Conservation (phyloP, 1,140 invertebrate genomes). For the Cherax quadricarinatus region DNA sequence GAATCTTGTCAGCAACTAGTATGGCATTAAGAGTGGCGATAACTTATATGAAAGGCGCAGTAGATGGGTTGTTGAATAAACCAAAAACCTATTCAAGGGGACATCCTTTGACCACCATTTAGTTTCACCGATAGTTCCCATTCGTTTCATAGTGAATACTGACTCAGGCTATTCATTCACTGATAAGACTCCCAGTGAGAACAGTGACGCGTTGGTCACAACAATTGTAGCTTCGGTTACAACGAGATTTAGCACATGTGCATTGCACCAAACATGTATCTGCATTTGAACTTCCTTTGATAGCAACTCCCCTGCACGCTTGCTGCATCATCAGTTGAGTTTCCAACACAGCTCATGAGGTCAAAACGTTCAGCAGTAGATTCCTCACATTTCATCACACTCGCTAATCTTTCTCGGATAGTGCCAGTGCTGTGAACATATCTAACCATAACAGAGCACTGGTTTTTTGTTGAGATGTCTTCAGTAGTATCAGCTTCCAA, state of each 20-base stretch:
- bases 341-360: conserved; percentile 6
- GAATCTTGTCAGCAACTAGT: conserved; percentile 4
- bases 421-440: conserved; percentile 15
- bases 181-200: conserved; percentile 24
- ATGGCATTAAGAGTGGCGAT: conserved; percentile 24
- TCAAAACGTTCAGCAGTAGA: not conserved
- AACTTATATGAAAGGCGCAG: not conserved
- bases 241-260: conserved; percentile 18
- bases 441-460: conserved; percentile 13
- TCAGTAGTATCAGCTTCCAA: not conserved
- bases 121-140: too few species aligned
- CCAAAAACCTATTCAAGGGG: conserved; percentile 18
- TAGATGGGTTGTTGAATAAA: conserved; percentile 8
- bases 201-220: not conserved
- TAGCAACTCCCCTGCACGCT: not conserved
- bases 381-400: not conserved
- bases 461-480: conserved; percentile 1
- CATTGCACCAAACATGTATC: conserved; percentile 16
- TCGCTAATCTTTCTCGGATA: not conserved
- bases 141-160: not conserved
- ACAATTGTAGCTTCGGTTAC: conserved; percentile 8
- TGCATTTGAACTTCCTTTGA: conserved; percentile 14
- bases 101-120: conserved; percentile 40
- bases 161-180: too few species aligned
- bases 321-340: conserved; percentile 22